Conservation (phyloP, 2,113 vertebrate species). For the Coturnix japonica region DNA sequence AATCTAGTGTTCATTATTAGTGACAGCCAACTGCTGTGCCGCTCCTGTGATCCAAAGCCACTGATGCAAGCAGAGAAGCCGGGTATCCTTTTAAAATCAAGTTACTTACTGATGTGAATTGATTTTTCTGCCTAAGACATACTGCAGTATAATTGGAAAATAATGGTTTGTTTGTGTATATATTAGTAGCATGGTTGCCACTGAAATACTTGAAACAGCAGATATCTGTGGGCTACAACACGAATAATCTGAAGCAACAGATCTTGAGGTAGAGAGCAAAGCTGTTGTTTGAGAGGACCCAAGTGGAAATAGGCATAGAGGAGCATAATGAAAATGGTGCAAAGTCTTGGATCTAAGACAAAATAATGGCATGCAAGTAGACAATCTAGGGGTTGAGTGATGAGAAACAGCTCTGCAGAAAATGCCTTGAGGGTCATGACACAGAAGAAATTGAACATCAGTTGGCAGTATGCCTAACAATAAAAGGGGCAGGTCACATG, state of each 20-base stretch:
- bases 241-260: background rate
- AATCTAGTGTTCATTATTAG: constrained; percentile 97
- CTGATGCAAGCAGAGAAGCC: constrained; percentile 95
- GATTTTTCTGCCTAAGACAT: constrained; percentile 26
- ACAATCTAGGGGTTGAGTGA: background rate
- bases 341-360: background rate
- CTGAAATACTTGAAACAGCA: background rate
- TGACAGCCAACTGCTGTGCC: constrained; percentile 91
- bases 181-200: background rate
- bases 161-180: background rate
- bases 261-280: background rate
- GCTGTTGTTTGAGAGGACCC: background rate
- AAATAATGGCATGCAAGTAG: background rate
- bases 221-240: background rate
- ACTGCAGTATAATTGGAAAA: background rate
- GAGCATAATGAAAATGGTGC: background rate
- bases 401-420: background rate
- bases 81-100: constrained; percentile 90
- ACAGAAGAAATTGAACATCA: background rate
- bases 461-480: background rate
- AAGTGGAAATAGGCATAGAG: background rate
- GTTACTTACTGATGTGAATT: constrained; percentile 31
- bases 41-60: constrained; percentile 89
- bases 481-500: background rate
- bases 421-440: background rate